Conservation (phyloP, 2,113 vertebrate species). For the Martes martes region DNA sequence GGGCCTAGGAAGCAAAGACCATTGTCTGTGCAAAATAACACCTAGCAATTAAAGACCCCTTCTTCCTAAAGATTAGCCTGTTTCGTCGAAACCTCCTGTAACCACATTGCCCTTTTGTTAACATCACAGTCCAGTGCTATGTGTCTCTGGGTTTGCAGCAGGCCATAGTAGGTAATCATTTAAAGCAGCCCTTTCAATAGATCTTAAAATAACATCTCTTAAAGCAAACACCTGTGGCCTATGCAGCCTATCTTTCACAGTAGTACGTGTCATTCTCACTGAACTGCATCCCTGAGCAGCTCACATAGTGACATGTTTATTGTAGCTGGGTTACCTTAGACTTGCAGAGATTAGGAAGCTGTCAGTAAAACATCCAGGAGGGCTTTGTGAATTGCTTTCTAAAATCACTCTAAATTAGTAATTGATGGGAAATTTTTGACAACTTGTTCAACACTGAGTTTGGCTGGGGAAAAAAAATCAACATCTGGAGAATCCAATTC, state of each 20-base stretch:
- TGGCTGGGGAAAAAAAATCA: not conserved
- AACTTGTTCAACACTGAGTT: not conserved
- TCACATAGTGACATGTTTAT: slow-evolving; percentile 30
- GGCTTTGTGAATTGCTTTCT: slow-evolving; percentile 23
- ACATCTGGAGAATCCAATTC: not conserved
- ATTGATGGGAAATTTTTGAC: slow-evolving; percentile 34
- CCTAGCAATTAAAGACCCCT: not conserved
- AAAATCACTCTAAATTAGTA: slow-evolving; percentile 50
- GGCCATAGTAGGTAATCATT: not conserved
- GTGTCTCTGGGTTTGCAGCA: not conserved
- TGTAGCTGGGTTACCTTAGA: slow-evolving; percentile 14
- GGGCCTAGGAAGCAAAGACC: not conserved
- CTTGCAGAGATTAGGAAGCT: slow-evolving; percentile 29
- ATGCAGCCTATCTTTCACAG: not conserved
- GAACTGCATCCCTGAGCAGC: not conserved
- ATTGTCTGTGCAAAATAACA: not conserved
- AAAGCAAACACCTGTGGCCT: slow-evolving; percentile 8
- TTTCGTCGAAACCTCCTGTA: not conserved
- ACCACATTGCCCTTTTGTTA: not conserved
- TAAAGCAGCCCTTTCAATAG: not conserved
- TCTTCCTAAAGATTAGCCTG: not conserved
- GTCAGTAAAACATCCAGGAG: not conserved
- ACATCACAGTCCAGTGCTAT: not conserved
- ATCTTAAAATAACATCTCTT: slow-evolving; percentile 35
- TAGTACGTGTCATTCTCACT: not conserved